Evolutionary conservation across 2,888 invertebrate species (phyloP).

Genomic region (Cataglyphis albicans): DNA sequence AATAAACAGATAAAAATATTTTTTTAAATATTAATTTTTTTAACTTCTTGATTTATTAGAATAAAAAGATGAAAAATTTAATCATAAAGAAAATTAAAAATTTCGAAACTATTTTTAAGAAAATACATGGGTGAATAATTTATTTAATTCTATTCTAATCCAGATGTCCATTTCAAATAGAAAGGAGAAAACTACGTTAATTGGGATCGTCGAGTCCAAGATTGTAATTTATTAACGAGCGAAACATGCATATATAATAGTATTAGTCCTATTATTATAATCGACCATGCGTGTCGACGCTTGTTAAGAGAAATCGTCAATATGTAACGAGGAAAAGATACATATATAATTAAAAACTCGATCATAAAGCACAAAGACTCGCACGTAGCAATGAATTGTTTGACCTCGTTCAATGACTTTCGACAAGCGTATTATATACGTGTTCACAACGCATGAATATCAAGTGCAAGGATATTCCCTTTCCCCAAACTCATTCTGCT

Average conservation of each 20-base stretch:
- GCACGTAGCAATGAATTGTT: neutral
- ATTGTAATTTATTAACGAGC: slow-evolving; percentile 27
- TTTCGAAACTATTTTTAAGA: neutral
- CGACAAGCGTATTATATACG: slow-evolving; percentile 23
- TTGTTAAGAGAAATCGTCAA: slow-evolving; percentile 27
- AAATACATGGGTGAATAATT: neutral
- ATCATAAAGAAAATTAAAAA: neutral
- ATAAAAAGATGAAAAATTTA: neutral
- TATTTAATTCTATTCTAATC: neutral
- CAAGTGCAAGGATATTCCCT: slow-evolving; percentile 69
- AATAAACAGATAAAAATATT: neutral
- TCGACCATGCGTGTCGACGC: slow-evolving; percentile 12
- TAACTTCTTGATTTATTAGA: neutral
- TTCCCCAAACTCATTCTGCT: neutral
- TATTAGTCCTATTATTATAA: slow-evolving; percentile 28
- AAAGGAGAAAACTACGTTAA: neutral
- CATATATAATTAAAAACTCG: slow-evolving; percentile 13
- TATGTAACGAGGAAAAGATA: slow-evolving; percentile 1
- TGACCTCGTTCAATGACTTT: slow-evolving; percentile 39
- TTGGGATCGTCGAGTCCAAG: neutral
- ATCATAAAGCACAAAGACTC: slow-evolving; percentile 27
- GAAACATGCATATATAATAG: neutral
- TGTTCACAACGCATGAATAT: slow-evolving; percentile 66
- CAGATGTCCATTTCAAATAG: neutral
- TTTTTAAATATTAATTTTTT: neutral